Conservation (phyloP, 64 coral and sea anemone genomes). For the Actinia tenebrosa region DNA sequence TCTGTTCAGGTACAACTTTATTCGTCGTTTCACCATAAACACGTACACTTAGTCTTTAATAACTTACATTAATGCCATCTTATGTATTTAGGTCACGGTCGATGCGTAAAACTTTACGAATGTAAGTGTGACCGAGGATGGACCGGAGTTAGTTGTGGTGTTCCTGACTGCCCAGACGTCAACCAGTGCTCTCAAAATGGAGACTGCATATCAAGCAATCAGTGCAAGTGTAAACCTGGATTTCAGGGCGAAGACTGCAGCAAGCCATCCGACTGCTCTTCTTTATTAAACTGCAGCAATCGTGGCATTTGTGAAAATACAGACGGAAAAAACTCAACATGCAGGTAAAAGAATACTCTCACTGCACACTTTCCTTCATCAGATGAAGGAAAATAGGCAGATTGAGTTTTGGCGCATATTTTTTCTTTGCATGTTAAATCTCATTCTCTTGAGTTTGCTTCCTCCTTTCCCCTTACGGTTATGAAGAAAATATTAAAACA, state of each 20-base stretch:
- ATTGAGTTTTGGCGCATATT: too few relatives aligned
- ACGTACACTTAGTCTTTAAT: too few relatives aligned
- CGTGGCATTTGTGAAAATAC: constrained; percentile 24
- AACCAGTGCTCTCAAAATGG: constrained; percentile 41
- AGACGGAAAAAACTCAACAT: constrained; percentile 9
- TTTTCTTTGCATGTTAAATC: too few relatives aligned
- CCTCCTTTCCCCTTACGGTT: too few relatives aligned
- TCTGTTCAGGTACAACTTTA: too few relatives aligned
- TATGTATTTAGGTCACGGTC: constrained; percentile 10
- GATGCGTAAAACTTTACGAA: constrained; percentile 2
- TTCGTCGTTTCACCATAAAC: too few relatives aligned
- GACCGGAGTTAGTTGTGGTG: constrained; percentile 47
- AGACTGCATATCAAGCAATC: not conserved
- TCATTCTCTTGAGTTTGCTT: too few relatives aligned
- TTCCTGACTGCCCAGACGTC: constrained; percentile 45
- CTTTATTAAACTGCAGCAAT: constrained; percentile 45
- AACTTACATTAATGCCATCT: too few relatives aligned
- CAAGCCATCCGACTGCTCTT: constrained; percentile 6
- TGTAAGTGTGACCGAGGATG: constrained; percentile 43
- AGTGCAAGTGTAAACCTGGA: too few relatives aligned
- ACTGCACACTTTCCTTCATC: too few relatives aligned
- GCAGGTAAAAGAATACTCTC: constrained; percentile 20
- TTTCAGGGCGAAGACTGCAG: constrained; percentile 19
- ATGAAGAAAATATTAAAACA: too few relatives aligned
- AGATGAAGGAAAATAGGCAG: too few relatives aligned